Evolutionary conservation across 2,113 vertebrate species (phyloP).

Genomic region (Nicator chloris): DNA sequence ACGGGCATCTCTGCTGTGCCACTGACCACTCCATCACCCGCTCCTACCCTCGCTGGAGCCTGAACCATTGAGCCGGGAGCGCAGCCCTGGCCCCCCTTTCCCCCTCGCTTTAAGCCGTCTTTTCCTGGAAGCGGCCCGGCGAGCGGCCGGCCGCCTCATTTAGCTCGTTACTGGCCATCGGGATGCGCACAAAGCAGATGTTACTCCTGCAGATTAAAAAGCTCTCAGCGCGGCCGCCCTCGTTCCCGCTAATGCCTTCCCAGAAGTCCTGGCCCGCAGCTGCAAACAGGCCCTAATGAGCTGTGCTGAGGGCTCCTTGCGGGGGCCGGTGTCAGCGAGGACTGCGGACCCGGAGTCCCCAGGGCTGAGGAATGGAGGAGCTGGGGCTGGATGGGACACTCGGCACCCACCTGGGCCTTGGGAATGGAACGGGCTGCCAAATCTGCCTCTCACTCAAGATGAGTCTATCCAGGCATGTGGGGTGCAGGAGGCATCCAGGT

Average conservation of each 20-base stretch:
- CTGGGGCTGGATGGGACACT: neutral
- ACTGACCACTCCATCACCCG: neutral
- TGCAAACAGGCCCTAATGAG: constrained; percentile 40
- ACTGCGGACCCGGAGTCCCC: accelerated
- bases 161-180: constrained; percentile 20
- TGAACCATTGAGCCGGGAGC: neutral
- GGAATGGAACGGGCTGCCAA: neutral
- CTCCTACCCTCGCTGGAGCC: neutral
- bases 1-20: neutral
- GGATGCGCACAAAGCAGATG: neutral
- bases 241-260: constrained; percentile 40
- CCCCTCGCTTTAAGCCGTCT: neutral
- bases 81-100: neutral
- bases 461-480: neutral
- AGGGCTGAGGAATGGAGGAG: too few species aligned
- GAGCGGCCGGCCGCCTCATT: neutral
- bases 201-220: constrained; percentile 15
- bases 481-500: neutral
- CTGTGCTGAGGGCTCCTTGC: neutral
- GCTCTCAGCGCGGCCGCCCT: neutral
- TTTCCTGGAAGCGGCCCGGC: constrained; percentile 49
- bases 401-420: accelerated
- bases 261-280: neutral
- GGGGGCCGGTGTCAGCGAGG: neutral
- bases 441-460: neutral